phyloP scores from a whole-genome alignment of 2,113 vertebrate genomes.

The Rallus limicola region DNA sequence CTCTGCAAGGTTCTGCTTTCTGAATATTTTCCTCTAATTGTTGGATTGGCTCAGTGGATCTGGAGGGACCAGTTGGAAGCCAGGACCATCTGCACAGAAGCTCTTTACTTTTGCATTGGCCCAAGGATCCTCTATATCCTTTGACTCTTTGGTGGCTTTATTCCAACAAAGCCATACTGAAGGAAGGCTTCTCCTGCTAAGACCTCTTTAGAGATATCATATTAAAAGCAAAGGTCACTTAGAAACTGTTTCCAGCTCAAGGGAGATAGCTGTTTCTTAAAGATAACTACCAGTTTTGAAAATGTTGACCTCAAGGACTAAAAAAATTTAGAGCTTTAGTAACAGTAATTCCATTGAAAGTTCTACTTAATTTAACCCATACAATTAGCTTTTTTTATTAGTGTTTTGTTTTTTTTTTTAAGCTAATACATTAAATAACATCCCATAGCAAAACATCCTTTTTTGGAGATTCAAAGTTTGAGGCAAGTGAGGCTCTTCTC shows the following conservation, averaged over 20 bases:
- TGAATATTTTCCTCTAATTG: constrained; percentile 57
- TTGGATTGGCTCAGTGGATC: constrained; percentile 47
- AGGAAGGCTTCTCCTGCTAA: constrained; percentile 23
- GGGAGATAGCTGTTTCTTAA: constrained; percentile 48
- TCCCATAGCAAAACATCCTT: not conserved
- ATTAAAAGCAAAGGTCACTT: constrained; percentile 52
- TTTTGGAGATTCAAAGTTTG: not conserved
- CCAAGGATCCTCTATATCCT: constrained; percentile 40
- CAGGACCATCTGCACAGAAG: constrained; percentile 63
- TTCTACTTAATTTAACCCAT: not conserved
- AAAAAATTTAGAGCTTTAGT: not conserved
- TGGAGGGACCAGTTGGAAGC: constrained; percentile 61
- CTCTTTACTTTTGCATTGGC: constrained; percentile 20
- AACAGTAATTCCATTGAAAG: constrained; percentile 3
- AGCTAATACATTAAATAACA: not conserved
- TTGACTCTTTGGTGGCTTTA: constrained; percentile 20
- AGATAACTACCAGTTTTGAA: constrained; percentile 49
- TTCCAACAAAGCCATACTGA: constrained; percentile 33
- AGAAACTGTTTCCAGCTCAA: constrained; percentile 36
- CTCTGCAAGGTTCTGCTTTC: constrained; percentile 15
- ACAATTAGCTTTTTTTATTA: not conserved
- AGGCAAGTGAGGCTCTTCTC: not conserved
- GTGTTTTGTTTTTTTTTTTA: not conserved
- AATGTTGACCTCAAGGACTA: constrained; percentile 22
- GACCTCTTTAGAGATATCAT: constrained; percentile 43